phyloP scores from a whole-genome alignment of 1,140 invertebrate genomes.

The Nephila pilipes region DNA sequence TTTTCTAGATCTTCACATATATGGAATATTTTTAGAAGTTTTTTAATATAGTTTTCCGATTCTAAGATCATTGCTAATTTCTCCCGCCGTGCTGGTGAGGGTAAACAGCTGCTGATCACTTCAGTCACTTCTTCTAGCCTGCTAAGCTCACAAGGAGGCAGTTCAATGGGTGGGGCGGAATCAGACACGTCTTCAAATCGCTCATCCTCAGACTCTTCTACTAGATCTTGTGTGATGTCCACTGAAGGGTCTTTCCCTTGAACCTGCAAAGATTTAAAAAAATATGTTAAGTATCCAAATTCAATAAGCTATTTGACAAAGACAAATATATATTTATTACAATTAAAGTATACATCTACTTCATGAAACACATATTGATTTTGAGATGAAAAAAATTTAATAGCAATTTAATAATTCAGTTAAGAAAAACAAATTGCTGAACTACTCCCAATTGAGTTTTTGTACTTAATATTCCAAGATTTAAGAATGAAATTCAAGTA shows the following conservation, averaged over 20 bases:
- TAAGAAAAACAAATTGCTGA: no score
- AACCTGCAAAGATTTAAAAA: conserved; percentile 84
- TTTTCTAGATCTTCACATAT: conserved; percentile 98
- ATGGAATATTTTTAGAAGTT: conserved; percentile 96
- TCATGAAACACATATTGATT: no score
- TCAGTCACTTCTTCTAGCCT: conserved; percentile 97
- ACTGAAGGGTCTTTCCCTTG: conserved; percentile 99
- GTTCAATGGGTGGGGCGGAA: conserved; percentile 89
- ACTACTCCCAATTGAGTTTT: no score
- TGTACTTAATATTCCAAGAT: no score
- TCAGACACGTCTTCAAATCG: conserved; percentile 97
- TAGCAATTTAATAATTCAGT: no score
- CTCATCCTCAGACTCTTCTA: conserved; percentile 99
- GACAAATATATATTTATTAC: no score
- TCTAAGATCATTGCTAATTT: conserved; percentile 97
- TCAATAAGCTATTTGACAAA: no score
- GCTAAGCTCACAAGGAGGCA: conserved; percentile 96
- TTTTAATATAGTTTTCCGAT: conserved; percentile 96
- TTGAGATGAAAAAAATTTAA: no score
- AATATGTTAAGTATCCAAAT: neutral
- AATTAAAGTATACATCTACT: no score
- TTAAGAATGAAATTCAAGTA: no score
- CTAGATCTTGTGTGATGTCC: conserved; percentile 98
- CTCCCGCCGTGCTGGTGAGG: conserved; percentile 93
- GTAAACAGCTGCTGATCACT: conserved; percentile 82